Base-by-base conservation (phyloP, 92 coral and sea anemone species). In the Umimayanthus chanpuru region DNA sequence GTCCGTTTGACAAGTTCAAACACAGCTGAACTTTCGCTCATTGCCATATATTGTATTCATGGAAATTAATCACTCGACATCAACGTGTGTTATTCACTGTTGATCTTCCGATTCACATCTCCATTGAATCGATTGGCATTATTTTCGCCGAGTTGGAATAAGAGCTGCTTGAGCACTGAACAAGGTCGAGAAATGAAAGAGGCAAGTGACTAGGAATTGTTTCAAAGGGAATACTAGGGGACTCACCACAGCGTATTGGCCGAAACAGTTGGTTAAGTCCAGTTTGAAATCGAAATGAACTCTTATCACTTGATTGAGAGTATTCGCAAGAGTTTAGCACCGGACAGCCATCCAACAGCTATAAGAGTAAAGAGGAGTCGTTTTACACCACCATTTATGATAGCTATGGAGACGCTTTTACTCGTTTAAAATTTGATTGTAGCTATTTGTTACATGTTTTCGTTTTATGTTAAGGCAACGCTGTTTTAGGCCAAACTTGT, bases 1-100 rank as follows among this genome's bases (percentile, higher is more conserved):
- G 82, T 28, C 26, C 66, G 58, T 49, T 78, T 78, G 82, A 78
- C 82, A 78, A n/a, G 65, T 43, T 78, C 82, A 78, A 78, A 78
- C 1, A 78, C 82, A 78, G 82, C 82, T 78, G 82, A 78, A 75
- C 26, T 39, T 43, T 75, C 8, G 26, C 12, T 6, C 20, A 39
- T 25, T 23, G 18, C 82, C 39, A 44, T 47, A 78, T 49, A 53
- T 53, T 78, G 82, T 78, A n/a, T 78, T 78, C 82, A 78, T 78
- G 82, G 81, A 78, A 26, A 78, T 78, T 49, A 78, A 78, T 44
- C 82, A n/a, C 65, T 78, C 65, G 66, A 77, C 64, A 28, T 47
- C 81, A 26, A 77, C 11, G 26, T 75, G 15, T 11, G 39, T 21
- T 11, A 9, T 47, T 47, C 49, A 73, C 41, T 73, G 41, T 73